Percentiles rank a stretch among this genome's conserved stretches.
phyloP scores from a whole-genome alignment of 2,113 vertebrate species.

The Chaetops frenatus region DNA sequence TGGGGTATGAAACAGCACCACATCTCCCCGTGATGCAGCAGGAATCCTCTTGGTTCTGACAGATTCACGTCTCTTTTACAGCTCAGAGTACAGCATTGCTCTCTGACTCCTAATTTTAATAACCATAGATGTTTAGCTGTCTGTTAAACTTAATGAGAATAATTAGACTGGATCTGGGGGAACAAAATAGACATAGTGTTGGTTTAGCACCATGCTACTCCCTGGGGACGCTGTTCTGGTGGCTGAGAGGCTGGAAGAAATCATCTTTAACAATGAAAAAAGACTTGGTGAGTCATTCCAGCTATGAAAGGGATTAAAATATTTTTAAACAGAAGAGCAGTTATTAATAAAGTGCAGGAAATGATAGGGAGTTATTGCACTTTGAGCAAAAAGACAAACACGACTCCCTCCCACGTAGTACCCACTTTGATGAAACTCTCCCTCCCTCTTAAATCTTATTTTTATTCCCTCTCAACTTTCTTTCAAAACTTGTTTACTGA shows the following conservation, averaged over 20 bases:
- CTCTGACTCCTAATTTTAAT: background rate
- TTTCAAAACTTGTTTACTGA: constrained; percentile 28
- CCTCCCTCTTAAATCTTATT: constrained; percentile 56
- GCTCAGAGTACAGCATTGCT: background rate
- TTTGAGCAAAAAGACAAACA: constrained; percentile 53
- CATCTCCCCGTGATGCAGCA: background rate
- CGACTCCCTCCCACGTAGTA: constrained; percentile 27
- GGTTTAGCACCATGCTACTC: background rate
- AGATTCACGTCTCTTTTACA: background rate
- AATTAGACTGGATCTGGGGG: background rate
- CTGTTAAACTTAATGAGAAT: background rate
- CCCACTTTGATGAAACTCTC: background rate
- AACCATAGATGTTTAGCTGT: background rate
- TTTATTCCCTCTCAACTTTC: constrained; percentile 14
- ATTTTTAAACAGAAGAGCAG: constrained; percentile 56
- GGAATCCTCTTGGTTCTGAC: background rate
- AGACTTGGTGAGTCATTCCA: constrained; percentile 27
- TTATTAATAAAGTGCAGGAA: constrained; percentile 65
- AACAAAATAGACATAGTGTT: background rate
- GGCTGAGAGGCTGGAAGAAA: constrained; percentile 10
- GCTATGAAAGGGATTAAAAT: constrained; percentile 47
- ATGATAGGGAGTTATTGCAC: constrained; percentile 32
- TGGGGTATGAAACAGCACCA: background rate
- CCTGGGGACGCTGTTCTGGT: background rate
- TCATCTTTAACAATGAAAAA: constrained; percentile 13